Conservation (phyloP, 2,888 invertebrate species). For the Pegoplata infirma region DNA sequence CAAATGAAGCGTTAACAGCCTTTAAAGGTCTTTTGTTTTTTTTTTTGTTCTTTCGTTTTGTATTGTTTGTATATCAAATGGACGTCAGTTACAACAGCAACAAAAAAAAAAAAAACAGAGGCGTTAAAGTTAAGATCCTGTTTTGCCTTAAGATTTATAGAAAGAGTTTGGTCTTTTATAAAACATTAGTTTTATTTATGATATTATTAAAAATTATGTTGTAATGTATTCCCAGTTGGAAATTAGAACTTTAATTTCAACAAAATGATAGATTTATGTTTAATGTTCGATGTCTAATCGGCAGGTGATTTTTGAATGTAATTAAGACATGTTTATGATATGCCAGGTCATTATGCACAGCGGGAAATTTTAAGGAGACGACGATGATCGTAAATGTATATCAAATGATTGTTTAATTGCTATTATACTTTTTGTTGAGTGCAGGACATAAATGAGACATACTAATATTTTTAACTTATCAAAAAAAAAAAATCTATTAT, state of each 20-base stretch:
- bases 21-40: constrained; percentile 50
- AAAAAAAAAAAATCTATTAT: too few relatives aligned
- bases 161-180: not conserved
- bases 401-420: too few relatives aligned
- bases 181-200: not conserved
- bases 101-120: constrained; percentile 13
- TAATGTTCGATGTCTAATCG: not conserved
- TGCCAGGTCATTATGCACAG: not conserved
- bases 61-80: constrained; percentile 38
- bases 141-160: too few relatives aligned
- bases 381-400: too few relatives aligned
- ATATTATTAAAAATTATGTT: constrained; percentile 36
- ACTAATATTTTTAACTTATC: too few relatives aligned
- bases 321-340: constrained; percentile 18
- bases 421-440: too few relatives aligned
- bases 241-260: constrained; percentile 15
- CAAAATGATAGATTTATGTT: not conserved
- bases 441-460: too few relatives aligned
- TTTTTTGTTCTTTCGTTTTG: constrained; percentile 37
- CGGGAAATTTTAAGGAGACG: too few relatives aligned
- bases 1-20: constrained; percentile 50
- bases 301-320: constrained; percentile 2
- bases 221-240: constrained; percentile 20
- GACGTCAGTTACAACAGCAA: not conserved
- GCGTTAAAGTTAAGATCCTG: constrained; percentile 48